Evolutionary conservation across 2,888 invertebrate species (phyloP), one percentile per base, ranked within the genome.

Genomic region (Palloptera scutellata): DNA sequence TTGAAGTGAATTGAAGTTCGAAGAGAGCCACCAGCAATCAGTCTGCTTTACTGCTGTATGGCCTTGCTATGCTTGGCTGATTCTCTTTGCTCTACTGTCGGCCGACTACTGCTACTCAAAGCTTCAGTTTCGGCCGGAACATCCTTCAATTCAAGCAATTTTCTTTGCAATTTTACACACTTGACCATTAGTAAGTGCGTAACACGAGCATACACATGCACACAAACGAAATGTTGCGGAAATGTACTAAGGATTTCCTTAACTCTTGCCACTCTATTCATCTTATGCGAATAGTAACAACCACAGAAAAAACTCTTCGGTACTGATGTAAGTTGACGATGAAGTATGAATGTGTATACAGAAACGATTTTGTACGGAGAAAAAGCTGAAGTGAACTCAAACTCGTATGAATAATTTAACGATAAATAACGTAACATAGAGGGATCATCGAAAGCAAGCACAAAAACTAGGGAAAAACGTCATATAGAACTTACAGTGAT

Each of bases 371-470:
- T 48, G 48, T 57, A 15, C 19, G 45, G 17, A 15, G 45, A 20
- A 60, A 79, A 75, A 79, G 80, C 79, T 78, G 79, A 79, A 78
- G 79, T 78, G 76, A 79, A 80, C 78, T 80, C 78, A 77, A 78
- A 78, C 78, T 78, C 78, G 75, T 79, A 78, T 78, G 78, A 78
- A 78, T 78, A 79, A 80, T 80, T 78, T 78, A 58, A 57, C 61
- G 51, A 67, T 61, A 61, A 61, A 64, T 52, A 58, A 68, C 30
- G 40, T 1, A 52, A 17, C 12, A 53, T 30, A 55, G 40, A 55
- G 5, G 41, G 43, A 63, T 54, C 43, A 40, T 15, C 51, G 62
- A 12, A 42, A 45, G 53, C 43, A 63, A 43, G 41, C 12, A 45
- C 43, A 15, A 19, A 57, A 48, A 65, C 42, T 8, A 53, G 15